phyloP scores from a whole-genome alignment of 1,140 invertebrate species.

The Bombus balteatus region DNA sequence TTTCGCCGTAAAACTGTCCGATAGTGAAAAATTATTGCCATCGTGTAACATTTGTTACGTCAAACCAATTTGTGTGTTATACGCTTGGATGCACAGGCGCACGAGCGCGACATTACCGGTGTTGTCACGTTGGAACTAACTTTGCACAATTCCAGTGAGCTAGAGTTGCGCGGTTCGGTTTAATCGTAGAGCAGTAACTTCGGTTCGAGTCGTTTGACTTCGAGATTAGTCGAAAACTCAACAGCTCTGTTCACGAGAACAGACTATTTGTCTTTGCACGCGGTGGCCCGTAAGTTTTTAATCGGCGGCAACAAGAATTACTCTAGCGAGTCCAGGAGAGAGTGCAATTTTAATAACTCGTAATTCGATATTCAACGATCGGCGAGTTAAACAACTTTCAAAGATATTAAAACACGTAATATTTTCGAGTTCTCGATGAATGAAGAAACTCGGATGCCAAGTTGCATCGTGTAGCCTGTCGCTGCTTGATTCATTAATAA shows the following conservation, averaged over 20 bases:
- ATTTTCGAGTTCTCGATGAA: background rate
- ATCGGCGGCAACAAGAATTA: background rate
- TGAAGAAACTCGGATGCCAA: background rate
- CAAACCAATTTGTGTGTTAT: slow-evolving; percentile 1
- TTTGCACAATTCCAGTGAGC: slow-evolving; percentile 42
- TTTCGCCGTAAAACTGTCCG: background rate
- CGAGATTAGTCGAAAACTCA: slow-evolving; percentile 49
- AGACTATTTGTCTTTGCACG: background rate
- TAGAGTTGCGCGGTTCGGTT: slow-evolving; percentile 13
- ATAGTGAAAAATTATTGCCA: background rate
- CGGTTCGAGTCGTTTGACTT: slow-evolving; percentile 45
- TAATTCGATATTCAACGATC: background rate
- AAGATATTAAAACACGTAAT: background rate
- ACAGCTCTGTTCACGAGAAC: background rate
- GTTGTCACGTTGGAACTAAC: slow-evolving; percentile 40
- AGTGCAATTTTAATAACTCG: background rate
- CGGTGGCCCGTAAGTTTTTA: background rate
- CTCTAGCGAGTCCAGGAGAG: accelerated
- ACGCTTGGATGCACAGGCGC: background rate
- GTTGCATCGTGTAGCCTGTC: background rate
- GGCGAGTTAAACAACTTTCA: background rate
- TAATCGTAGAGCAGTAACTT: slow-evolving; percentile 29
- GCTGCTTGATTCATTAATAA: slow-evolving; percentile 44
- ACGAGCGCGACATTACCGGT: slow-evolving; percentile 46
- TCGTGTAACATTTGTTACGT: background rate